Evolutionary conservation across 2,797 vertebrate species (phyloP).

Genomic region (Poecilia gillii): DNA sequence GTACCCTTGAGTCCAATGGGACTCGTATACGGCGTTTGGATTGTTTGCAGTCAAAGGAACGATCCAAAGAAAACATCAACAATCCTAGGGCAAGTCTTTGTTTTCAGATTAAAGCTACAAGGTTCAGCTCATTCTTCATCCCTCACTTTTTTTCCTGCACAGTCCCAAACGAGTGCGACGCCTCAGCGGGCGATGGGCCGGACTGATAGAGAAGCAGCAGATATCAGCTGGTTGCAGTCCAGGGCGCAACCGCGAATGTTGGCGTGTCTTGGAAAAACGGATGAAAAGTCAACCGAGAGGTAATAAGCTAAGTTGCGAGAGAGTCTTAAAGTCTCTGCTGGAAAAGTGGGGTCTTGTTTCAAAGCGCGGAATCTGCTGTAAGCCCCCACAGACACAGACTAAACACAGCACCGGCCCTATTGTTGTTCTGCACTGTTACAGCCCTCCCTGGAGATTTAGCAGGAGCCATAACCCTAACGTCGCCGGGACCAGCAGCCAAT

Average conservation of each 20-base stretch:
- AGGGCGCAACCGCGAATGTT: constrained; percentile 48
- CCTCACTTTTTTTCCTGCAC: not conserved
- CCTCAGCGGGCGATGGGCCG: constrained; percentile 31
- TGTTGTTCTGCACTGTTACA: constrained; percentile 79
- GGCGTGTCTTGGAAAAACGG: constrained; percentile 69
- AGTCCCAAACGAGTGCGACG: constrained; percentile 9
- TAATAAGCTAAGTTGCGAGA: constrained; percentile 73
- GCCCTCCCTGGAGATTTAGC: constrained; percentile 64
- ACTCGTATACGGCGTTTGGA: not conserved
- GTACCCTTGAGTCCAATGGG: not conserved
- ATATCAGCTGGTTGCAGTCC: constrained; percentile 49
- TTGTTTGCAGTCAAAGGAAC: constrained; percentile 11
- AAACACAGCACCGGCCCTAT: constrained; percentile 79
- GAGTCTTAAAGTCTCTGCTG: constrained; percentile 76
- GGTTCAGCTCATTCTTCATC: not conserved
- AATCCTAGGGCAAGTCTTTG: not conserved
- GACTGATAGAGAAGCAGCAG: constrained; percentile 28
- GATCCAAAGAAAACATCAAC: constrained; percentile 21
- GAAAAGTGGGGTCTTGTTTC: constrained; percentile 72
- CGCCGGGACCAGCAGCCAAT: constrained; percentile 58
- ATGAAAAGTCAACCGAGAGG: constrained; percentile 76
- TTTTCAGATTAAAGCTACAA: constrained; percentile 3
- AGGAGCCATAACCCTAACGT: constrained; percentile 59
- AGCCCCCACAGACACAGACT: constrained; percentile 85
- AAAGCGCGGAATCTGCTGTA: constrained; percentile 75